These are phyloP conservation scores for Erynnis tages DNA, from an alignment of 2,888 invertebrate genomes.

Conservation along the genomic window DNA sequence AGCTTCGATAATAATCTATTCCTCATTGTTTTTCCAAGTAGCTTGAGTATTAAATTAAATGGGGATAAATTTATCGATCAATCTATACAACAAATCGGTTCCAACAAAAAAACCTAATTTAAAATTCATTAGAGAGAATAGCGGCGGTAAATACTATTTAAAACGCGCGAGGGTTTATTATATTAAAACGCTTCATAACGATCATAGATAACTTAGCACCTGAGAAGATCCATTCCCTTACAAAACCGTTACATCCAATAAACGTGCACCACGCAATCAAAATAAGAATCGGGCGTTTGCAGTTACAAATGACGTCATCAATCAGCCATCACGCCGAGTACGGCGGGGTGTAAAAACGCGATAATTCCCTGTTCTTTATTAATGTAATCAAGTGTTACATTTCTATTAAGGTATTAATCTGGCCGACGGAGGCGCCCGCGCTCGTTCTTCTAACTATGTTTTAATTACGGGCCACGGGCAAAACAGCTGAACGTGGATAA, in stretches of 20 bases:
- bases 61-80: slow-evolving; percentile 15
- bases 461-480: slow-evolving; percentile 69
- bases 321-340: slow-evolving; percentile 41
- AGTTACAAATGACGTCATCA: slow-evolving; percentile 46
- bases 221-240: slow-evolving; percentile 16
- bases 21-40: too few species aligned
- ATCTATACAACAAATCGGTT: slow-evolving; percentile 6
- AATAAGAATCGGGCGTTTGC: slow-evolving; percentile 16
- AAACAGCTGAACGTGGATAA: slow-evolving; percentile 60
- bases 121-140: slow-evolving; percentile 13
- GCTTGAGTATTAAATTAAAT: slow-evolving; percentile 8
- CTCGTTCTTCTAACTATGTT: slow-evolving; percentile 71
- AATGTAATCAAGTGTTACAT: slow-evolving; percentile 66
- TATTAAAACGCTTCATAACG: slow-evolving; percentile 13
- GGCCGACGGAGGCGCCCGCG: slow-evolving; percentile 48
- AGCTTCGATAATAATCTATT: too few species aligned
- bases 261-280: slow-evolving; percentile 25
- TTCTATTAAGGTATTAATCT: slow-evolving; percentile 76
- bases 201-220: slow-evolving; percentile 10
- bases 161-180: slow-evolving; percentile 15
- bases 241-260: slow-evolving; percentile 10
- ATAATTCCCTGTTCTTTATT: slow-evolving; percentile 33
- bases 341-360: slow-evolving; percentile 47
- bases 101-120: slow-evolving; percentile 2
- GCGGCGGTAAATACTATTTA: slow-evolving; percentile 22